A percentile compares a stretch with the other conserved stretches of the same genome.
These are phyloP conservation scores for Phrynocephalus versicolor DNA, from an alignment of 2,113 vertebrate species.

Conservation along the genomic window DNA sequence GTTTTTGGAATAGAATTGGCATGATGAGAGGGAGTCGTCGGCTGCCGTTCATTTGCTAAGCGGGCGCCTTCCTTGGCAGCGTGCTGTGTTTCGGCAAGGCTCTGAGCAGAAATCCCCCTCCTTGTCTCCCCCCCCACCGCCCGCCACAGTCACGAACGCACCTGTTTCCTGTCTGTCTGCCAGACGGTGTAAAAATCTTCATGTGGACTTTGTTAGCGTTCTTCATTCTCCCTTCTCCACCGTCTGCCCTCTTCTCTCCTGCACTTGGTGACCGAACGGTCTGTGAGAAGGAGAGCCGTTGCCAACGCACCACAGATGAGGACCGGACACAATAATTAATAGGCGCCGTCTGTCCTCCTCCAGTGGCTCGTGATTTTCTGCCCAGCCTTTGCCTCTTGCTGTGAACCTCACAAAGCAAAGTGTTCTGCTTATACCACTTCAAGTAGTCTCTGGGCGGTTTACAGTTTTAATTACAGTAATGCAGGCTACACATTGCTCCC, in stretches of 20 bases:
- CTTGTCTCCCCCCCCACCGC: too few species aligned
- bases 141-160: slow-evolving; percentile 47
- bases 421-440: too few species aligned
- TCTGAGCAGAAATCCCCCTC: slow-evolving; percentile 49
- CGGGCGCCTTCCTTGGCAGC: slow-evolving; percentile 51
- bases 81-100: slow-evolving; percentile 42
- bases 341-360: too few species aligned
- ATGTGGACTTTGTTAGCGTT: slow-evolving; percentile 43
- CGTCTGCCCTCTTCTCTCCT: slow-evolving; percentile 60
- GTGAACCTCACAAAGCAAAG: too few species aligned
- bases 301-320: too few species aligned
- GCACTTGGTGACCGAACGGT: slow-evolving; percentile 45
- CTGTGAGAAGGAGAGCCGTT: not conserved
- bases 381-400: too few species aligned
- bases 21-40: slow-evolving; percentile 65
- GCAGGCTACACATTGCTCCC: too few species aligned
- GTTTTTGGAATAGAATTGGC: slow-evolving; percentile 68
- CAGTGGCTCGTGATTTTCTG: too few species aligned
- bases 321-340: too few species aligned
- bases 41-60: slow-evolving; percentile 57
- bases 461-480: too few species aligned
- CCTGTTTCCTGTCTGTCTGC: slow-evolving; percentile 55
- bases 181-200: slow-evolving; percentile 49
- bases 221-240: slow-evolving; percentile 37
- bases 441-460: too few species aligned